A percentile compares a stretch with the other conserved stretches of the same genome.
These are phyloP conservation scores for Pachypanchax playfairii DNA, from an alignment of 2,113 vertebrate species.

Conservation along the genomic window DNA sequence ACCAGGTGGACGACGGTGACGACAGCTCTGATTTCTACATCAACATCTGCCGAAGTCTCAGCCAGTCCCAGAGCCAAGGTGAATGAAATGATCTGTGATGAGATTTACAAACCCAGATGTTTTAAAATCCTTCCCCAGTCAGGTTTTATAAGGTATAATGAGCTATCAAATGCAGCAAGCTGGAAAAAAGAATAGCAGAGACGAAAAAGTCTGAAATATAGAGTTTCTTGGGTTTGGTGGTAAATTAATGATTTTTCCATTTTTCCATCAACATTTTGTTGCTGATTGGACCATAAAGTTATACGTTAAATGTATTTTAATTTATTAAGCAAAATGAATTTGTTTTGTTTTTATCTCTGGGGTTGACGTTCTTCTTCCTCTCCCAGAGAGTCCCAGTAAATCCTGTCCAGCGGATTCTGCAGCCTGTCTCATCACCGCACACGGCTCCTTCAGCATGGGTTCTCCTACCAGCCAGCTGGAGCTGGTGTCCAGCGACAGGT, in stretches of 20 bases:
- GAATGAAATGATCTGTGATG: background rate
- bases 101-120: background rate
- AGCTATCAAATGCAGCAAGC: too few species aligned
- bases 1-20: conserved; percentile 92
- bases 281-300: too few species aligned
- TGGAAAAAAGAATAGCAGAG: too few species aligned
- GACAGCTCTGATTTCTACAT: conserved; percentile 86
- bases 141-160: too few species aligned
- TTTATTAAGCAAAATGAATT: too few species aligned
- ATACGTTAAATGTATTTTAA: too few species aligned
- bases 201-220: too few species aligned
- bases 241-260: too few species aligned
- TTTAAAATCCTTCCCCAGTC: background rate
- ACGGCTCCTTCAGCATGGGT: conserved; percentile 81
- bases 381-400: conserved; percentile 57
- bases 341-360: too few species aligned
- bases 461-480: conserved; percentile 78
- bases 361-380: background rate
- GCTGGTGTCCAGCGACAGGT: conserved; percentile 85
- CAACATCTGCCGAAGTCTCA: conserved; percentile 92
- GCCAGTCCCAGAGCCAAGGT: conserved; percentile 42
- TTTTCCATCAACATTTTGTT: too few species aligned
- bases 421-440: conserved; percentile 83
- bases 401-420: conserved; percentile 82
- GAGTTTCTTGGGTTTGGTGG: too few species aligned